phyloP scores from a whole-genome alignment of 2,888 invertebrate genomes.

The Cactoblastis cactorum region DNA sequence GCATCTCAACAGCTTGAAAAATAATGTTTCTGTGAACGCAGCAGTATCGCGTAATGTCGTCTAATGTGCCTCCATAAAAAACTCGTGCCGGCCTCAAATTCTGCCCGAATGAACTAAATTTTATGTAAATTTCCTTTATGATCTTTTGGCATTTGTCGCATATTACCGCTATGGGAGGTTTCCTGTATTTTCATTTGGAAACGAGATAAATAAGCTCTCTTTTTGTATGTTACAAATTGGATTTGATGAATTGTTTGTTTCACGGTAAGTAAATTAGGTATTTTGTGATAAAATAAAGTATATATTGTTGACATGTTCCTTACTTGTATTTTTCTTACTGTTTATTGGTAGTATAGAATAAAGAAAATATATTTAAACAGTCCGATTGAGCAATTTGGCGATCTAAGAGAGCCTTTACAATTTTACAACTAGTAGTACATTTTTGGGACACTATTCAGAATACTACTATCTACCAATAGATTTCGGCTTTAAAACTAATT shows the following conservation, averaged over 20 bases:
- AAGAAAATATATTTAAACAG: too few relatives aligned
- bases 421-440: too few relatives aligned
- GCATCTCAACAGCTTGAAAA: conserved; percentile 67
- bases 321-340: too few relatives aligned
- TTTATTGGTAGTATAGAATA: too few relatives aligned
- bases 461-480: too few relatives aligned
- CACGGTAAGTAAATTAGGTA: background rate
- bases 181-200: conserved; percentile 39
- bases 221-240: conserved; percentile 10
- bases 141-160: conserved; percentile 53
- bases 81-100: conserved; percentile 45
- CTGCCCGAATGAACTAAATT: conserved; percentile 54
- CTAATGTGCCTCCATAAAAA: conserved; percentile 63
- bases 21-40: conserved; percentile 59
- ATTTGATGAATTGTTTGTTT: conserved; percentile 4
- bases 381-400: too few relatives aligned
- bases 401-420: too few relatives aligned
- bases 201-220: conserved; percentile 19
- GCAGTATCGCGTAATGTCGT: conserved; percentile 49
- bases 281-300: background rate
- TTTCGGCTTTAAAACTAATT: too few relatives aligned
- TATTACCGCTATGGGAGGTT: conserved; percentile 43
- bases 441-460: too few relatives aligned
- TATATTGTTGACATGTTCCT: too few relatives aligned
- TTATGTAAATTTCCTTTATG: conserved; percentile 62